A percentile compares a stretch with the other conserved stretches of the same genome.
Evolutionary conservation across 2,888 invertebrate genomes (phyloP).

Genomic region (Mesoligia furuncula): DNA sequence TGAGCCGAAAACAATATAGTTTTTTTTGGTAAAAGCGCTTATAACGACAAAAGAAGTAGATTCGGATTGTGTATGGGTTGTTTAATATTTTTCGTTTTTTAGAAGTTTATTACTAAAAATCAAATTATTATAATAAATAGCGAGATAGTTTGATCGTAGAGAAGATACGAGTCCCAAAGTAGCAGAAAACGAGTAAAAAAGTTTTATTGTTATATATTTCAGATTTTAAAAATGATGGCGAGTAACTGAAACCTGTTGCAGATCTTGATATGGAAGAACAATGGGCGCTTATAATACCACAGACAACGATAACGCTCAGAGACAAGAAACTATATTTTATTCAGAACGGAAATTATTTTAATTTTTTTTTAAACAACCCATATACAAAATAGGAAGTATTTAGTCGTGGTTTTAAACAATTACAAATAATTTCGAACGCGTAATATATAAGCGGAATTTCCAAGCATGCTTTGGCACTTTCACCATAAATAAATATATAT

Average conservation of each 20-base stretch:
- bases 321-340: slow-evolving; percentile 14
- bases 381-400: slow-evolving; percentile 52
- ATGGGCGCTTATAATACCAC: slow-evolving; percentile 5
- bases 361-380: slow-evolving; percentile 60
- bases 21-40: slow-evolving; percentile 88
- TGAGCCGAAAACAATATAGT: slow-evolving; percentile 74
- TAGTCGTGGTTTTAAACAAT: slow-evolving; percentile 53
- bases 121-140: slow-evolving; percentile 12
- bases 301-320: slow-evolving; percentile 30
- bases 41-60: slow-evolving; percentile 66
- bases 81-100: slow-evolving; percentile 36
- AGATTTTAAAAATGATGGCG: background rate
- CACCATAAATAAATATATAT: slow-evolving; percentile 75
- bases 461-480: slow-evolving; percentile 84
- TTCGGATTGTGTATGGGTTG: slow-evolving; percentile 53
- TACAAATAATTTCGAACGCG: slow-evolving; percentile 64
- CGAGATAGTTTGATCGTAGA: slow-evolving; percentile 13
- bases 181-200: background rate
- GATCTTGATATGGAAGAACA: slow-evolving; percentile 2
- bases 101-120: background rate
- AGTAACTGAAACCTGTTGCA: background rate
- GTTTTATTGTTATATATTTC: slow-evolving; percentile 1
- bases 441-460: slow-evolving; percentile 60
- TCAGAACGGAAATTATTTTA: background rate
- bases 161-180: slow-evolving; percentile 22